Evolutionary conservation across 2,888 invertebrate species (phyloP).

Genomic region (Itoplectis maculator): DNA sequence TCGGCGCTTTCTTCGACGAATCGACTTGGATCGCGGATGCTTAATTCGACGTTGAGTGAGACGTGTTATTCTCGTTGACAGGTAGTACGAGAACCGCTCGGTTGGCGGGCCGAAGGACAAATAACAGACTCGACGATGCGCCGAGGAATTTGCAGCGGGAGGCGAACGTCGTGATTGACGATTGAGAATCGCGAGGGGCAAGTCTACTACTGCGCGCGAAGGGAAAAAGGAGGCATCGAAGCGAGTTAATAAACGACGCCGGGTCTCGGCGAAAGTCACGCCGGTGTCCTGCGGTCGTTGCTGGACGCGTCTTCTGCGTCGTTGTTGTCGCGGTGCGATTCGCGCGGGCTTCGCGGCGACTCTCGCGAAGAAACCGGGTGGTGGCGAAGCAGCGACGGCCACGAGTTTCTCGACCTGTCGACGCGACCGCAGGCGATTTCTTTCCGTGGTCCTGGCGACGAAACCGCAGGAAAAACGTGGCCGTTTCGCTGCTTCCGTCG

Average conservation of each 20-base stretch:
- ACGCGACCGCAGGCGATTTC: slow-evolving; percentile 75
- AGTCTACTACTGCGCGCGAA: too few species aligned
- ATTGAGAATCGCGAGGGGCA: slow-evolving; percentile 50
- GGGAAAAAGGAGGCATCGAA: slow-evolving; percentile 41
- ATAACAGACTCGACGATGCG: slow-evolving; percentile 6
- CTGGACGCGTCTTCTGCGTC: slow-evolving; percentile 8
- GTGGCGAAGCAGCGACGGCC: slow-evolving; percentile 45
- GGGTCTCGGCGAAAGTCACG: slow-evolving; percentile 72
- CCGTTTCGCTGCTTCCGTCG: slow-evolving; percentile 26
- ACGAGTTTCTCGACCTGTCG: slow-evolving; percentile 75
- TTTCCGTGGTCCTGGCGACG: slow-evolving; percentile 71
- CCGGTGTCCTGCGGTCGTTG: slow-evolving; percentile 27
- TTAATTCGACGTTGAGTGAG: slow-evolving; percentile 6
- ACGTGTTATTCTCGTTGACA: slow-evolving; percentile 8
- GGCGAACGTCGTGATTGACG: slow-evolving; percentile 20
- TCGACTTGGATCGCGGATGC: not conserved
- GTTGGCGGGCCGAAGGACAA: not conserved
- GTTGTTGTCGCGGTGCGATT: slow-evolving; percentile 28
- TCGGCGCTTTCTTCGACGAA: too few species aligned
- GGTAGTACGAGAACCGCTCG: slow-evolving; percentile 4
- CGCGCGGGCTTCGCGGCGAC: too few species aligned
- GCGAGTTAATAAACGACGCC: slow-evolving; percentile 58
- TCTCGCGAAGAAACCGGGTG: slow-evolving; percentile 31
- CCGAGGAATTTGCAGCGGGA: slow-evolving; percentile 22
- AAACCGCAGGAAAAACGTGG: slow-evolving; percentile 72